Percentiles rank a stretch among this genome's conserved stretches.
Evolutionary conservation across 2,113 vertebrate genomes (phyloP).

Genomic region (Poeciliopsis occidentalis): DNA sequence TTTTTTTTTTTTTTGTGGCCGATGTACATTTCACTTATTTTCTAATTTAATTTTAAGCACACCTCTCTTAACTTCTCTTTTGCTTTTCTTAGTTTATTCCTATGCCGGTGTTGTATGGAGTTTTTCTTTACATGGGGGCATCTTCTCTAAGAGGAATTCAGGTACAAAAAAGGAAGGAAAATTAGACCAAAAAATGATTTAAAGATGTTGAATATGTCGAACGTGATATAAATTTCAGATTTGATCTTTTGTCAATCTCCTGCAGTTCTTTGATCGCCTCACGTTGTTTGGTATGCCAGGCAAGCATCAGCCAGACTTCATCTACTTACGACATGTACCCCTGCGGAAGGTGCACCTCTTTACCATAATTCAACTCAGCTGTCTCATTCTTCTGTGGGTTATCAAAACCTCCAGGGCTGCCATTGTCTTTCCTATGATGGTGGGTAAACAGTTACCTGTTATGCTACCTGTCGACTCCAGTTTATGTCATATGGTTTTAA

Average conservation of each 20-base stretch:
- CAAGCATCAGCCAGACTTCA: conserved; percentile 98
- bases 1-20: not conserved
- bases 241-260: conserved; percentile 42
- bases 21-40: not conserved
- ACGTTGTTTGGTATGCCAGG: conserved; percentile 96
- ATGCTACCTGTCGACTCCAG: not conserved
- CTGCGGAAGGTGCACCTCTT: conserved; percentile 98
- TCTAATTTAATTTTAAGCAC: not conserved
- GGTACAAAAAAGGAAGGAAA: conserved; percentile 75
- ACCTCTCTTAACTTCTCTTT: not conserved
- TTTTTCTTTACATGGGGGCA: conserved; percentile 99
- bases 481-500: not conserved
- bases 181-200: no score
- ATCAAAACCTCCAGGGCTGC: conserved; percentile 97
- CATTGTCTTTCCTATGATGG: conserved; percentile 99
- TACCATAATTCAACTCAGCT: conserved; percentile 95
- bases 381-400: conserved; percentile 92
- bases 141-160: conserved; percentile 98
- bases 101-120: conserved; percentile 98
- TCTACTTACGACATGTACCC: conserved; percentile 96
- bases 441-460: conserved; percentile 55
- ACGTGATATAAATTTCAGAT: not conserved
- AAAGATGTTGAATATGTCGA: no score
- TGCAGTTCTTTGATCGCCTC: conserved; percentile 95
- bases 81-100: conserved; percentile 89